Evolutionary conservation across 2,113 vertebrate genomes (phyloP).

Genomic region (Protobothrops flavoviridis): DNA sequence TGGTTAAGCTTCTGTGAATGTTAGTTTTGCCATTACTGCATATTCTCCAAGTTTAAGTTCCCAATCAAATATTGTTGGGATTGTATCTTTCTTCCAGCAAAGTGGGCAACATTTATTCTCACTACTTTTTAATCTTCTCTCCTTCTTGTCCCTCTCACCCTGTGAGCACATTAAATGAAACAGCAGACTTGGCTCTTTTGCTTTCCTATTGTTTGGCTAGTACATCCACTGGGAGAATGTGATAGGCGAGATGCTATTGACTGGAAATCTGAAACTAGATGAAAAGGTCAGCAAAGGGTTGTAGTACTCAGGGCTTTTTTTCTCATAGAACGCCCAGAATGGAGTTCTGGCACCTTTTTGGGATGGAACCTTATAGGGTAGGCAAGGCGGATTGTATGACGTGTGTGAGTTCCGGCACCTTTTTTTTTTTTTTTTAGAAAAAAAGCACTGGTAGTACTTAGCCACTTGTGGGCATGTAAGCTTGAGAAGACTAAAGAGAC

Average conservation of each 20-base stretch:
- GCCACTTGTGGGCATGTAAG: conserved; percentile 42
- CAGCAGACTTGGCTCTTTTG: conserved; percentile 52
- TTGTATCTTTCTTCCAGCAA: background rate
- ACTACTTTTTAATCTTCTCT: background rate
- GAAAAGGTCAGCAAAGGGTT: conserved; percentile 50
- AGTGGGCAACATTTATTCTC: background rate
- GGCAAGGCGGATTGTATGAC: no score
- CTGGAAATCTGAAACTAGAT: conserved; percentile 60
- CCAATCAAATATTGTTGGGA: background rate
- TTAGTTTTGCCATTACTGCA: background rate
- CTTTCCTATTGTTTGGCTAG: conserved; percentile 59
- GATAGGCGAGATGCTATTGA: conserved; percentile 56
- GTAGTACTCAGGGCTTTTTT: conserved; percentile 37
- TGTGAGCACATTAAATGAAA: conserved; percentile 43
- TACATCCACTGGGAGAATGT: conserved; percentile 57
- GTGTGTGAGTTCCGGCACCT: no score
- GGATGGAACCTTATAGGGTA: no score
- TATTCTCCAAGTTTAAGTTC: background rate
- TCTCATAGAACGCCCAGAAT: no score
- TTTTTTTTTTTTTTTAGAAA: no score
- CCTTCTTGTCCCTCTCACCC: conserved; percentile 13
- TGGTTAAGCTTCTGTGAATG: background rate
- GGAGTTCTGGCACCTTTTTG: no score
- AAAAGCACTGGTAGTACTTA: conserved; percentile 43
- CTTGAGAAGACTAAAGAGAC: background rate